Percentiles rank a stretch among this genome's conserved stretches.
Evolutionary conservation across 2,113 vertebrate genomes (phyloP).

Genomic region (Peromyscus polionotus): DNA sequence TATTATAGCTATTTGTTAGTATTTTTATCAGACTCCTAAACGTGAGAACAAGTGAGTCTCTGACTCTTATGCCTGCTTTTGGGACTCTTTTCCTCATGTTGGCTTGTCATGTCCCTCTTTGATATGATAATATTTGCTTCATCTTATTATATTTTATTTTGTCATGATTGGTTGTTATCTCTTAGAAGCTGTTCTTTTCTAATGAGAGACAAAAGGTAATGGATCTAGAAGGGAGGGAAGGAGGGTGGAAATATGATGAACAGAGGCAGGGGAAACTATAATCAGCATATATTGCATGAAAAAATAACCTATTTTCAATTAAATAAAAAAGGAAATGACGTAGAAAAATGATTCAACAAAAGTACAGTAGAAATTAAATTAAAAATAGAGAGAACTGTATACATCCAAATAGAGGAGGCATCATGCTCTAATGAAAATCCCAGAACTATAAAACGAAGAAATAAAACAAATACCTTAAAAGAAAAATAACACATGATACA

Average conservation of each 20-base stretch:
- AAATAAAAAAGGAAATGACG: neutral
- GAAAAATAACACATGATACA: neutral
- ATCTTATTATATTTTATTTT: neutral
- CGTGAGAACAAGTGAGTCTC: neutral
- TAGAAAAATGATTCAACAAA: neutral
- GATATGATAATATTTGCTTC: neutral
- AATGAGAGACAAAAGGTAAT: neutral
- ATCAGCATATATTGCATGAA: neutral
- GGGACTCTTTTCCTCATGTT: neutral
- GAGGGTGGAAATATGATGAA: neutral
- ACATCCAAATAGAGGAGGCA: rapidly evolving
- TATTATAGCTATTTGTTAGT: neutral
- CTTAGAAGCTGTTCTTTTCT: neutral
- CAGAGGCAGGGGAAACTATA: neutral
- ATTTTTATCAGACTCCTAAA: neutral
- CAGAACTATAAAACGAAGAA: neutral
- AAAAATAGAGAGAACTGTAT: neutral
- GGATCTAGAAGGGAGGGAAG: neutral
- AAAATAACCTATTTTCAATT: neutral
- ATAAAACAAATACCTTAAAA: neutral
- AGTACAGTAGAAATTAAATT: neutral
- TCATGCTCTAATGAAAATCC: neutral
- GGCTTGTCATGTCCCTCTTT: neutral
- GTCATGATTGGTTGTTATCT: neutral
- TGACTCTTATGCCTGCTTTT: neutral